These are phyloP conservation scores for Danaus chrysippus DNA, from an alignment of 2,888 invertebrate species.

Conservation along the genomic window DNA sequence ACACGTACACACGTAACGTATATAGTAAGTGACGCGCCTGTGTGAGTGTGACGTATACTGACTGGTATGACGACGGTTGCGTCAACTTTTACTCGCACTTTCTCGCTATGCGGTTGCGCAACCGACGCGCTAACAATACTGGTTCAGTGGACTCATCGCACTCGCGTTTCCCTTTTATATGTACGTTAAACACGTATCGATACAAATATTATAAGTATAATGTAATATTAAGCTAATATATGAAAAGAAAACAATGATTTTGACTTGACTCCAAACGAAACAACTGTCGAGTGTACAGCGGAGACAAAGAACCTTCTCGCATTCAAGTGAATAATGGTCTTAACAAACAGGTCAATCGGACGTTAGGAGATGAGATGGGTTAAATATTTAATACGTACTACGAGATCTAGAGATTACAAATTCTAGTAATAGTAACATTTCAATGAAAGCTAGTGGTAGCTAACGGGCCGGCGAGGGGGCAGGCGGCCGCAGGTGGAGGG, in stretches of 20 bases:
- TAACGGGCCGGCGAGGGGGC: conserved; percentile 54
- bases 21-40: conserved; percentile 11
- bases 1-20: conserved; percentile 5
- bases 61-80: conserved; percentile 71
- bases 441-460: conserved; percentile 73
- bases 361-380: conserved; percentile 28
- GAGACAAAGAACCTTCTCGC: conserved; percentile 17
- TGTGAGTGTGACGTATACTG: conserved; percentile 43
- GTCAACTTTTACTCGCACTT: conserved; percentile 79
- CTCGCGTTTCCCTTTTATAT: conserved; percentile 54
- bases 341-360: conserved; percentile 32
- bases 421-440: conserved; percentile 61
- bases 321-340: conserved; percentile 22
- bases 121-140: conserved; percentile 58
- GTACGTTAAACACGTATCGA: no score
- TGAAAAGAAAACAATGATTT: conserved; percentile 8
- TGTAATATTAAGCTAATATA: no score
- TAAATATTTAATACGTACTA: conserved; percentile 36
- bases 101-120: conserved; percentile 75
- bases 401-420: conserved; percentile 41
- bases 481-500: conserved; percentile 35
- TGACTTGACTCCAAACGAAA: conserved; percentile 2
- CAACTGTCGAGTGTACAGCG: not conserved
- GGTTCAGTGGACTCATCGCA: conserved; percentile 58
- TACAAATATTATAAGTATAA: no score